Percentiles rank a stretch among this genome's conserved stretches.
phyloP scores from a whole-genome alignment of 2,888 invertebrate species.

The Proisotoma minuta region DNA sequence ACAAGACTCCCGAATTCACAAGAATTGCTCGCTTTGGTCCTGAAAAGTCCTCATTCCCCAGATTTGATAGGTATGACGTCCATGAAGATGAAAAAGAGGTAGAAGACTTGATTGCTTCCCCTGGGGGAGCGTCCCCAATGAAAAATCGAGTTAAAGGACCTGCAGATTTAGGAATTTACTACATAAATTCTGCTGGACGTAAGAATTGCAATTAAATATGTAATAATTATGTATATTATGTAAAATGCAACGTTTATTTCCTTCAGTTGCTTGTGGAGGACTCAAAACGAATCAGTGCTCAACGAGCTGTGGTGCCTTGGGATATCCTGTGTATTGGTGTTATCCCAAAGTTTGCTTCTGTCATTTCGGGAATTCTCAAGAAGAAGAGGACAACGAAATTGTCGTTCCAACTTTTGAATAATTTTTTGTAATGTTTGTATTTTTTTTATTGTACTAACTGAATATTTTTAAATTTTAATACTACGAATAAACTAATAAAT shows the following conservation, averaged over 20 bases:
- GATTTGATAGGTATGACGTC: no score
- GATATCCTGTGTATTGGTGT: conserved; percentile 25
- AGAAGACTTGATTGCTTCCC: no score
- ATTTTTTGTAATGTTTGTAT: neutral
- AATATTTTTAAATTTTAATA: neutral
- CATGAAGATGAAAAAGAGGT: no score
- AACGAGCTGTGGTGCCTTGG: conserved; percentile 12
- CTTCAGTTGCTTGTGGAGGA: conserved; percentile 17
- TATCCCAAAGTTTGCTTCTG: conserved; percentile 22
- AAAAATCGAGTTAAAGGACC: conserved; percentile 2
- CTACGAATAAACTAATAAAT: no score
- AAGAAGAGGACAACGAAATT: neutral
- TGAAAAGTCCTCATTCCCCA: no score
- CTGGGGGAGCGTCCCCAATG: neutral
- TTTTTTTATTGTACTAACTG: no score
- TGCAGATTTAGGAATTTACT: neutral
- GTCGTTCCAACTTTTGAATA: no score
- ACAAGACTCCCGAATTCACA: no score
- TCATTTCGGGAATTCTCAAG: conserved; percentile 11
- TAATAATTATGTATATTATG: neutral
- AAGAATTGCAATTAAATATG: neutral
- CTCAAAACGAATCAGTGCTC: conserved; percentile 16
- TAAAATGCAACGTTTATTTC: no score
- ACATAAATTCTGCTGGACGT: conserved; percentile 1
- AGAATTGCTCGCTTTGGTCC: no score